A percentile compares a stretch with the other conserved stretches of the same genome.
Conservation (phyloP, 2,888 invertebrate genomes). For the Caenorhabditis japonica region DNA sequence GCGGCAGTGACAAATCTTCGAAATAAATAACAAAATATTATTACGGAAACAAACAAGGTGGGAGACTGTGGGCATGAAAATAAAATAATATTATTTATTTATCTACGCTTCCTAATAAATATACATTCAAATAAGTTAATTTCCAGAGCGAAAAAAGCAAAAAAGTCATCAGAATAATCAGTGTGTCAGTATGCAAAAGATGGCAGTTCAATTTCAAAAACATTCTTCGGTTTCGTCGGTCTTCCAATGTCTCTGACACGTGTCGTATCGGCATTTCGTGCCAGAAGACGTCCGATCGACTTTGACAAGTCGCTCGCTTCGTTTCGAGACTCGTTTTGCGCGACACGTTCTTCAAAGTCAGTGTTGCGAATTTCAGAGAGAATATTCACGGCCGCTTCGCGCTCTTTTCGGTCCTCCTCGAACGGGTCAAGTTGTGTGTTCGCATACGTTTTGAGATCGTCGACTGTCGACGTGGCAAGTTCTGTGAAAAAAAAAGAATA, state of each 20-base stretch:
- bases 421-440: constrained; percentile 65
- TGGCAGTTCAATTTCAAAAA: constrained; percentile 73
- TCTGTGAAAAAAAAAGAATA: no score
- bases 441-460: constrained; percentile 60
- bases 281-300: constrained; percentile 65
- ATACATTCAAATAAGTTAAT: background rate
- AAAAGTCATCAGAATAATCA: background rate
- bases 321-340: constrained; percentile 37
- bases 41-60: no score
- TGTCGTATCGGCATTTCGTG: constrained; percentile 69
- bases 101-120: background rate
- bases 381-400: constrained; percentile 56
- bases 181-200: constrained; percentile 54
- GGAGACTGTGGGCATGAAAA: no score
- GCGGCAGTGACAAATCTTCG: no score
- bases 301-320: constrained; percentile 60
- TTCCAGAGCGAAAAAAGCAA: background rate
- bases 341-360: constrained; percentile 60
- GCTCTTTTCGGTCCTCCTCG: constrained; percentile 70
- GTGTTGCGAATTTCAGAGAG: constrained; percentile 58
- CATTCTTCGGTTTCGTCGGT: constrained; percentile 65
- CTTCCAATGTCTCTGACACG: constrained; percentile 69
- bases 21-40: no score
- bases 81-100: no score
- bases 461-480: constrained; percentile 58